Evolutionary conservation across 2,888 invertebrate species (phyloP).

Genomic region (Melangyna quadrimaculata): DNA sequence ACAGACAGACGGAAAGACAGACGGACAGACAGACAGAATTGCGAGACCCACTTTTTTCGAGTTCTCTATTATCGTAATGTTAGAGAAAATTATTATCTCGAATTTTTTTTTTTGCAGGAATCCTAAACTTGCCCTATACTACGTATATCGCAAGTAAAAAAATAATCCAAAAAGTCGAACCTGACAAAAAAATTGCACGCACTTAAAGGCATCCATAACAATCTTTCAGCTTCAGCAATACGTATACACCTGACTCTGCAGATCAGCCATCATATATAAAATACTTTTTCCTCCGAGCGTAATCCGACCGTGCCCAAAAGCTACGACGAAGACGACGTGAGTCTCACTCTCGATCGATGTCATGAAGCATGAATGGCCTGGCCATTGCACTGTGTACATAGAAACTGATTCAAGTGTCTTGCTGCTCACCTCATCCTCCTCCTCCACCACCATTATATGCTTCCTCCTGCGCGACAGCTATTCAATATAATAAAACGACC

Average conservation of each 20-base stretch:
- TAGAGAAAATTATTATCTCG: no score
- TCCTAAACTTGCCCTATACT: no score
- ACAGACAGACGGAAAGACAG: no score
- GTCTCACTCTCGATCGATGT: slow-evolving; percentile 70
- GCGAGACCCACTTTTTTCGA: no score
- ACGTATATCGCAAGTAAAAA: no score
- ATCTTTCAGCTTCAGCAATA: slow-evolving; percentile 8
- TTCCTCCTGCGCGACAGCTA: slow-evolving; percentile 9
- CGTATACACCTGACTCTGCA: slow-evolving; percentile 41
- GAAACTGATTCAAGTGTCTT: slow-evolving; percentile 37
- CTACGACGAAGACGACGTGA: slow-evolving; percentile 32
- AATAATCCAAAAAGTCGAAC: slow-evolving; percentile 12
- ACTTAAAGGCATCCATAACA: slow-evolving; percentile 51
- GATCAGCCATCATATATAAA: slow-evolving; percentile 20
- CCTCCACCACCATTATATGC: background rate
- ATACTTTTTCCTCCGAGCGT: slow-evolving; percentile 62
- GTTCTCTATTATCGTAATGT: no score
- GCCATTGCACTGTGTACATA: slow-evolving; percentile 60
- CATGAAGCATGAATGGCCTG: slow-evolving; percentile 66
- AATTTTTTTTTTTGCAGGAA: no score
- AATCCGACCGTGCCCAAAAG: slow-evolving; percentile 68
- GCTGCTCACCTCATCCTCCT: background rate
- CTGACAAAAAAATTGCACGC: slow-evolving; percentile 28
- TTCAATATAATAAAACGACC: slow-evolving; percentile 31
- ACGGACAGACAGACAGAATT: no score